phyloP scores from a whole-genome alignment of 2,113 vertebrate species.

The Hassar affinis region DNA sequence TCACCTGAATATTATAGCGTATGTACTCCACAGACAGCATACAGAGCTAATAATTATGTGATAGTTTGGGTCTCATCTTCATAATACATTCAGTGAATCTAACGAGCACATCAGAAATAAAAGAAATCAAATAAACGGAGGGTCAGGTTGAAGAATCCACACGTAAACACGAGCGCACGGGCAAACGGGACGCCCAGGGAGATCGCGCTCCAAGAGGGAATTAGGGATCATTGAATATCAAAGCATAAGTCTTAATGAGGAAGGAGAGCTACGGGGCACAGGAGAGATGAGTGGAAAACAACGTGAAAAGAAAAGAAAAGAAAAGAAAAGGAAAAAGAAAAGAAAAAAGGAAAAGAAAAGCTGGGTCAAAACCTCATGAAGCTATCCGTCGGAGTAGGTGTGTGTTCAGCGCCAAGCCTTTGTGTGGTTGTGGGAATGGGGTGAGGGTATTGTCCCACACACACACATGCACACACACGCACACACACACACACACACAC shows the following conservation, averaged over 20 bases:
- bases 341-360: neutral
- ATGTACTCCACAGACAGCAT: neutral
- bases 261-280: constrained; percentile 39
- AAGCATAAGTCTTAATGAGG: constrained; percentile 72
- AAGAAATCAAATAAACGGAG: neutral
- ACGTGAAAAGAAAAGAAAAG: neutral
- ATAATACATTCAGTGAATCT: constrained; percentile 24
- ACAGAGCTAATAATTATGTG: neutral
- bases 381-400: constrained; percentile 62
- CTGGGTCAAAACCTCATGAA: constrained; percentile 4
- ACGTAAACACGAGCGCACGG: constrained; percentile 26
- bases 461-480: constrained; percentile 16
- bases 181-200: constrained; percentile 64
- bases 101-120: neutral
- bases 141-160: neutral
- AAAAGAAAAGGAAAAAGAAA: neutral
- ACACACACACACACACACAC: constrained; percentile 19
- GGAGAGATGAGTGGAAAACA: constrained; percentile 6
- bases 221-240: constrained; percentile 77
- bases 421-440: constrained; percentile 56
- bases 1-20: too few relatives aligned
- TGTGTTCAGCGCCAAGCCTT: constrained; percentile 64
- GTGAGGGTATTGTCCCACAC: constrained; percentile 43
- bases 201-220: constrained; percentile 70
- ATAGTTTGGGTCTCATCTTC: neutral